Conservation (phyloP, 1,140 invertebrate genomes). For the Drosophila quadrilineata region DNA sequence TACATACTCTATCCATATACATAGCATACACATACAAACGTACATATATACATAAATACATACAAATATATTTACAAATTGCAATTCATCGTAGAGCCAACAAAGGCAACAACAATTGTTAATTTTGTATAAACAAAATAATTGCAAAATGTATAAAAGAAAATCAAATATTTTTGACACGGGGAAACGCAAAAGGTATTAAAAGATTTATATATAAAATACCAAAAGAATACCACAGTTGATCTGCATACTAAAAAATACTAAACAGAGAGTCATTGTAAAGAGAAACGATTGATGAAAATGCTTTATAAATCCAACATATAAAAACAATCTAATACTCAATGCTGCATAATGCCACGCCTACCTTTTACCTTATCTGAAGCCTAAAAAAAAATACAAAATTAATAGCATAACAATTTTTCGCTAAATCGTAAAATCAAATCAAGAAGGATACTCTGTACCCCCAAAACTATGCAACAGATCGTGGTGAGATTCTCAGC, state of each 20-base stretch:
- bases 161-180: slow-evolving; percentile 58
- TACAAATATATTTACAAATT: slow-evolving; percentile 29
- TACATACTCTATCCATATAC: too few relatives aligned
- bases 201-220: background rate
- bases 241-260: slow-evolving; percentile 51
- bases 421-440: slow-evolving; percentile 16
- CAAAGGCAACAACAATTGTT: slow-evolving; percentile 31
- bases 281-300: slow-evolving; percentile 35
- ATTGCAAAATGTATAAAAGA: slow-evolving; percentile 43
- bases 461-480: too few relatives aligned
- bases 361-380: slow-evolving; percentile 68
- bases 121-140: slow-evolving; percentile 5
- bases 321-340: slow-evolving; percentile 48
- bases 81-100: slow-evolving; percentile 21
- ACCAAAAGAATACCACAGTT: slow-evolving; percentile 28
- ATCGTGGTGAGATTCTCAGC: too few relatives aligned
- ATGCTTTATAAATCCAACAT: slow-evolving; percentile 51
- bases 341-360: slow-evolving; percentile 65
- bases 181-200: slow-evolving; percentile 21
- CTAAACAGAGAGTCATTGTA: slow-evolving; percentile 10
- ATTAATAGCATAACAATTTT: slow-evolving; percentile 37
- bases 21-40: slow-evolving; percentile 27
- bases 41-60: slow-evolving; percentile 18
- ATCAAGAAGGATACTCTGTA: slow-evolving; percentile 1
- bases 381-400: slow-evolving; percentile 36